A percentile compares a stretch with the other conserved stretches of the same genome.
These are phyloP conservation scores for Syngnathus floridae DNA, from an alignment of 2,113 vertebrate species.

Conservation along the genomic window DNA sequence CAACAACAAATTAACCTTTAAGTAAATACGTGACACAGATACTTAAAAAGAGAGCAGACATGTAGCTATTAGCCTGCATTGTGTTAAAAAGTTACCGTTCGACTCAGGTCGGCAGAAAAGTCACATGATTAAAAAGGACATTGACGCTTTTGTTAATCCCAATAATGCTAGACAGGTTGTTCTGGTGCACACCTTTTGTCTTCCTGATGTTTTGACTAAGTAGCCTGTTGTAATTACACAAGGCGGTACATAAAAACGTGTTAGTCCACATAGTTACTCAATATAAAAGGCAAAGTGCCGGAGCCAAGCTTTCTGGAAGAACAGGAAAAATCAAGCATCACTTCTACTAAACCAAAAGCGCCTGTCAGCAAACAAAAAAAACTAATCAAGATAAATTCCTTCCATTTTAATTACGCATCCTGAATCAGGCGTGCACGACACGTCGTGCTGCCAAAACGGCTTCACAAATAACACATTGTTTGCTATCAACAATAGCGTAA, in stretches of 20 bases:
- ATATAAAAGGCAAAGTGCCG: conserved; percentile 15
- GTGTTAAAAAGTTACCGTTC: background rate
- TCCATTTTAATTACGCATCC: conserved; percentile 22
- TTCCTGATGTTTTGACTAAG: background rate
- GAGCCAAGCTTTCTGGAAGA: conserved; percentile 12
- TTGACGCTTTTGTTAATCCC: too few relatives aligned
- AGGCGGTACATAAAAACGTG: conserved; percentile 14
- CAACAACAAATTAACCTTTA: conserved; percentile 58
- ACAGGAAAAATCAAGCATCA: conserved; percentile 37
- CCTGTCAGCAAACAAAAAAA: conserved; percentile 26
- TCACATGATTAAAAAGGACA: conserved; percentile 2
- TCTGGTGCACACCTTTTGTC: background rate
- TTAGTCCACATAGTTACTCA: conserved; percentile 13
- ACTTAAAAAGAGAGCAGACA: conserved; percentile 32
- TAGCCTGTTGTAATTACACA: conserved; percentile 22
- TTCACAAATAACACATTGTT: conserved; percentile 10
- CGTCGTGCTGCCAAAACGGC: conserved; percentile 10
- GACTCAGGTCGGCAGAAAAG: background rate
- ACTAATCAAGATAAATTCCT: conserved; percentile 36
- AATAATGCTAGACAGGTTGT: too few relatives aligned
- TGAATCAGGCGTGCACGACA: background rate
- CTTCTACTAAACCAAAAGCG: conserved; percentile 11
- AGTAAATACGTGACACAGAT: conserved; percentile 44
- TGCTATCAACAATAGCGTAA: background rate
- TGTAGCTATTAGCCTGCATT: conserved; percentile 14